Conservation (phyloP, 2,888 invertebrate genomes). For the Ophion ellenae region DNA sequence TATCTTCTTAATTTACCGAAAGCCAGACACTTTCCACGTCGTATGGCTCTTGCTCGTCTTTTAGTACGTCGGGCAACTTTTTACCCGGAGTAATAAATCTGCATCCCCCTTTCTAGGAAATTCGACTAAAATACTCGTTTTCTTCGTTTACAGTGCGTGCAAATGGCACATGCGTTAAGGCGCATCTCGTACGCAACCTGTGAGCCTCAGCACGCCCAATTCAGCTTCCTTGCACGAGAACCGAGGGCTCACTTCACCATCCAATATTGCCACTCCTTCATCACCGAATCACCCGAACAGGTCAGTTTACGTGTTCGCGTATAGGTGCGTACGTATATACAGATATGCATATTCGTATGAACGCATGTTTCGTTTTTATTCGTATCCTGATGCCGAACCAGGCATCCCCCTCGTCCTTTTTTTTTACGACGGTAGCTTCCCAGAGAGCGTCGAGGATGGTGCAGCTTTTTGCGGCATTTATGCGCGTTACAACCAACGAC, state of each 20-base stretch:
- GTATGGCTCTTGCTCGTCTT: neutral
- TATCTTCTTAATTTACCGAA: neutral
- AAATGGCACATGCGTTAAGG: constrained; percentile 93
- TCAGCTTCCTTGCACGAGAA: constrained; percentile 91
- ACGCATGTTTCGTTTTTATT: constrained; percentile 17
- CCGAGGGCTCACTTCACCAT: constrained; percentile 88
- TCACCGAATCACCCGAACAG: constrained; percentile 91
- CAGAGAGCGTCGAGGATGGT: constrained; percentile 3
- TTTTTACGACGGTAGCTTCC: constrained; percentile 49
- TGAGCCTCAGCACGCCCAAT: constrained; percentile 91
- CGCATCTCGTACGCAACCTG: constrained; percentile 94
- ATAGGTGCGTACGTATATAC: neutral
- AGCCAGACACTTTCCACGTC: constrained; percentile 2
- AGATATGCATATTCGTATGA: neutral
- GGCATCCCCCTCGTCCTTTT: neutral
- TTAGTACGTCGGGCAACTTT: constrained; percentile 13
- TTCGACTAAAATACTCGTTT: constrained; percentile 13
- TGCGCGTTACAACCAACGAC: constrained; percentile 34
- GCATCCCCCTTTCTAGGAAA: constrained; percentile 59
- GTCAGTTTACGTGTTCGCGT: constrained; percentile 83
- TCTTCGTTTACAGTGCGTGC: constrained; percentile 88
- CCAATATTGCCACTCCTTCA: constrained; percentile 93
- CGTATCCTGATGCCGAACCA: neutral
- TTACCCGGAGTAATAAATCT: constrained; percentile 65
- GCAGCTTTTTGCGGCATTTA: constrained; percentile 57